These are phyloP conservation scores for Luperina testacea DNA, from an alignment of 2,888 invertebrate genomes.

Conservation along the genomic window DNA sequence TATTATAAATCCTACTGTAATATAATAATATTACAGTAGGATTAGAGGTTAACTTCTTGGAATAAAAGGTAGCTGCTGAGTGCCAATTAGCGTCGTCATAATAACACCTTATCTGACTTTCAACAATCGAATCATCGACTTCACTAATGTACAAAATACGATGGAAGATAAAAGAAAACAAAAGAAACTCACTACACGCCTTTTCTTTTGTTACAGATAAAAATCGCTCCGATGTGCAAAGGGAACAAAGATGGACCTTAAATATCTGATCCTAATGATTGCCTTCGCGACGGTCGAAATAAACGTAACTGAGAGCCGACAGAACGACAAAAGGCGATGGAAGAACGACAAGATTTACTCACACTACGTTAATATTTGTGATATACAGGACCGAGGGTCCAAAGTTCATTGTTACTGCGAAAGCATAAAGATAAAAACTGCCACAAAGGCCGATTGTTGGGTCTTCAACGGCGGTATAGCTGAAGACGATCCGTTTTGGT, in stretches of 20 bases:
- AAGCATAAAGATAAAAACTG: slow-evolving; percentile 88
- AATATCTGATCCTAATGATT: slow-evolving; percentile 87
- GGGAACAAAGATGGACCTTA: slow-evolving; percentile 84
- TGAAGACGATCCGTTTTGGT: slow-evolving; percentile 94
- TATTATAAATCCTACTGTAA: too few relatives aligned
- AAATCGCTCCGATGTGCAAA: slow-evolving; percentile 79
- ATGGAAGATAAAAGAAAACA: slow-evolving; percentile 71
- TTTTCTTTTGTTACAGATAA: slow-evolving; percentile 86
- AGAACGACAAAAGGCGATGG: slow-evolving; percentile 87
- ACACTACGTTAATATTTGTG: slow-evolving; percentile 90
- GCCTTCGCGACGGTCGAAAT: slow-evolving; percentile 87
- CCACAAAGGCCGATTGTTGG: slow-evolving; percentile 94
- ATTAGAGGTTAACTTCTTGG: not conserved
- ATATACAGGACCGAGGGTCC: slow-evolving; percentile 88
- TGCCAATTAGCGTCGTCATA: slow-evolving; percentile 71
- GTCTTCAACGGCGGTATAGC: slow-evolving; percentile 93
- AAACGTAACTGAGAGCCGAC: slow-evolving; percentile 87
- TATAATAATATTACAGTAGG: not conserved
- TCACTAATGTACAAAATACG: slow-evolving; percentile 72
- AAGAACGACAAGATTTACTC: slow-evolving; percentile 86
- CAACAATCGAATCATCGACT: slow-evolving; percentile 76
- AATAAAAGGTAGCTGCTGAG: slow-evolving; percentile 22
- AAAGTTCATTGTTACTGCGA: slow-evolving; percentile 93
- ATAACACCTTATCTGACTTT: slow-evolving; percentile 70
- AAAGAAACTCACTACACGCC: slow-evolving; percentile 72